Base-by-base conservation (phyloP, 2,113 vertebrate species). In the Dicentrarchus labrax region DNA sequence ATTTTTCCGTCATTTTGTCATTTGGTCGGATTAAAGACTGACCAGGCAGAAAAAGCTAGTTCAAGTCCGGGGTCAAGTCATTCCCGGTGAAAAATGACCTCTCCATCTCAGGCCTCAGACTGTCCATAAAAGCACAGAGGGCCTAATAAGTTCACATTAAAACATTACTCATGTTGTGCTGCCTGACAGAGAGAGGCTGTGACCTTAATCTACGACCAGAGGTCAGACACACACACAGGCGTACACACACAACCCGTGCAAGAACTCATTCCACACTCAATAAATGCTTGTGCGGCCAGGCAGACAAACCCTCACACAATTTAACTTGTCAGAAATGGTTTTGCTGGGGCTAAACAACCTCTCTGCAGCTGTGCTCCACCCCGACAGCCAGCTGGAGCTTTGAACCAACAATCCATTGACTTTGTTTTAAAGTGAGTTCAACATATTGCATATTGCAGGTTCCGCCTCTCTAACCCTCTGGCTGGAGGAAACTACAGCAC, bases 311-410 rank as follows among this genome's bases (percentile, higher is more conserved):
- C 78, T 87, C 73, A 86, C 83, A 86, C 87, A 78, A 86, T 87
- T 89, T 72, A 86, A 81, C 73, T 76, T 89, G 89, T 92, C 90
- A 92, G 50, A 92, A 87, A 78, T 64, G 82, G 78, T 93, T 91
- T 76, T 69, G 80, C 47, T 75, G 76, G 60, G 80, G 24, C 83
- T 84, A 83, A 91, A 86, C 78, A 67, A 82, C 78, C 56, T 43
- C 61, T 62, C 62, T 85, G 71, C 86, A 90, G 88, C 81, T 72
- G 82, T 24, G 77, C 80, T 73, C 64, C 76, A 38, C 41, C 64
- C 41, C 9, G 47, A 60, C 68, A 80, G 79, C 83, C 83, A 80
- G 60, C 73, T 82, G 84, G 75, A 77, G 74, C 88, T 82, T 11
- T 60, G 38, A 30, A 76, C 68, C 86, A 83, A 74, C 80, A 76